Evolutionary conservation across 2,797 vertebrate genomes (phyloP), one percentile per base, ranked within the genome.

Genomic region (Nyctibius grandis): DNA sequence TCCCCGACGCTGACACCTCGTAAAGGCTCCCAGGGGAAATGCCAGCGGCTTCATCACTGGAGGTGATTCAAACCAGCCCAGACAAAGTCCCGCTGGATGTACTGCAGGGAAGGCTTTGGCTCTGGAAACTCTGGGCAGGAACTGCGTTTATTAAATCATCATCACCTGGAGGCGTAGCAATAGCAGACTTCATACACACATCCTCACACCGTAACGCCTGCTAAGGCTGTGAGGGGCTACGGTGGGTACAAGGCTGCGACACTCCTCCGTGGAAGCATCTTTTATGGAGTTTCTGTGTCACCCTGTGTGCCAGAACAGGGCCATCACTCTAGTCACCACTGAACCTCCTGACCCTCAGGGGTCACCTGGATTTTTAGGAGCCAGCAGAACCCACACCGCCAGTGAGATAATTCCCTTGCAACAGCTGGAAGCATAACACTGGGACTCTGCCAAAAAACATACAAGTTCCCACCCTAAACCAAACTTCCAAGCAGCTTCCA

Each of bases 1-100:
- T 96, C 42, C 89, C 82, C 5, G 1, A 51, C 26, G 77, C 86
- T 94, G 88, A 95, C 85, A 96, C 91, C 92, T 95, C 51, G 6
- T 68, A 91, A 93, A 93, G 54, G 51, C 91, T 96, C 94, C 94
- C 59, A 0, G 38, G 95, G 87, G 85, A 96, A 85, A 21, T 1
- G 1, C 54, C 22, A 0, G 56, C 9, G 0, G 84, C 91, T 51
- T 56, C 70, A 1, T 76, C 50, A 26, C 92, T 45, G 44, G 25
- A 78, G 76, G 89, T 1, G 0, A 86, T 40, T 68, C 88, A 89
- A 92, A 93, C 25, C 56, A 93, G 85, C 89, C 87, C 86, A 25
- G 93, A 63, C 85, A 85, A 70, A 89, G 85, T 47, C 67, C 73
- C 7, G 2, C 76, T n/a, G 68, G 64, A 67, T 53, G 67, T 68